A percentile compares a stretch with the other conserved stretches of the same genome.
These are phyloP conservation scores for Sebastes glaucus DNA, from an alignment of 2,797 vertebrate species.

Conservation along the genomic window DNA sequence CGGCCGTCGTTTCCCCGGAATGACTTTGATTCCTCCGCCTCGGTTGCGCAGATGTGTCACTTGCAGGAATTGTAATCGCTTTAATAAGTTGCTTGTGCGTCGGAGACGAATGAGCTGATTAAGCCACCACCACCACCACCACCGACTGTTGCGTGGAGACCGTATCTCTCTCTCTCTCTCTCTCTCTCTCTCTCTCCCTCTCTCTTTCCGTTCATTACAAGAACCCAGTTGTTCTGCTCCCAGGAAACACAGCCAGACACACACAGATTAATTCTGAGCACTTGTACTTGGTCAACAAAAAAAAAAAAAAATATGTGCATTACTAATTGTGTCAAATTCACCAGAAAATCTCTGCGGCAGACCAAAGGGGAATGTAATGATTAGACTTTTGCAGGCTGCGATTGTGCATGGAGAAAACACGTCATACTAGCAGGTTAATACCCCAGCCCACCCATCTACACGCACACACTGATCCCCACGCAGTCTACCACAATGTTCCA, in stretches of 20 bases:
- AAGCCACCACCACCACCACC: not conserved
- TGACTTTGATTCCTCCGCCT: not conserved
- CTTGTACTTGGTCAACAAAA: conserved; percentile 7
- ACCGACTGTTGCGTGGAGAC: conserved; percentile 24
- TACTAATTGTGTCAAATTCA: conserved; percentile 33
- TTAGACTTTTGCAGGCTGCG: not conserved
- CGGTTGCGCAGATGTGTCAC: conserved; percentile 1
- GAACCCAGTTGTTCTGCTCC: conserved; percentile 16
- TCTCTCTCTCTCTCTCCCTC: not conserved
- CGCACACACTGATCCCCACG: conserved; percentile 13
- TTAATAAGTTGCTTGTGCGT: conserved; percentile 26
- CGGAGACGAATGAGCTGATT: conserved; percentile 32
- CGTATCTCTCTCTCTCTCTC: not conserved
- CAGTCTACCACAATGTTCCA: conserved; percentile 20
- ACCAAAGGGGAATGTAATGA: not conserved
- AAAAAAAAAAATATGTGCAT: not conserved
- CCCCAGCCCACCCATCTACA: conserved; percentile 2
- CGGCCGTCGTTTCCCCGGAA: not conserved
- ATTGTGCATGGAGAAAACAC: not conserved
- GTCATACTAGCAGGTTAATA: not conserved
- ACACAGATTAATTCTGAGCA: not conserved
- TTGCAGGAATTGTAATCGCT: conserved; percentile 28
- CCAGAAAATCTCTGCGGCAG: not conserved
- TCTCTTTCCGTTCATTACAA: conserved; percentile 2
- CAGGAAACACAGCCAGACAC: conserved; percentile 15